phyloP scores from a whole-genome alignment of 2,888 invertebrate species.

The Falcaria lacertinaria region DNA sequence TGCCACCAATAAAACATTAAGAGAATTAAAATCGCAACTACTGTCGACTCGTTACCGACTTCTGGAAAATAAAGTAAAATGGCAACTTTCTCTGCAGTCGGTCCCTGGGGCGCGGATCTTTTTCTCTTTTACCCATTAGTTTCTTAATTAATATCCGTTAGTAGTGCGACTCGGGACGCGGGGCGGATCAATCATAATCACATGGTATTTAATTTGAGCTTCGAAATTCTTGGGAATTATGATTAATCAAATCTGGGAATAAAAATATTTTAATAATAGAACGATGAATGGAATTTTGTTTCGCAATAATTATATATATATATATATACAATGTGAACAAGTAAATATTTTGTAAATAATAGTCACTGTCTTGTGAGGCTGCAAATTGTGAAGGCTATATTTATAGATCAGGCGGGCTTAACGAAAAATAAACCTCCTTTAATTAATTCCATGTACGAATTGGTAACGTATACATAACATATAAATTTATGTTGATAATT shows the following conservation, averaged over 20 bases:
- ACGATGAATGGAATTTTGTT: no score
- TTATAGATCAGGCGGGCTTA: no score
- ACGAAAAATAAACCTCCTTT: no score
- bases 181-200: conserved; percentile 71
- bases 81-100: conserved; percentile 31
- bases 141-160: conserved; percentile 72
- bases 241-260: background rate
- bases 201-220: conserved; percentile 36
- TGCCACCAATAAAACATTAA: background rate
- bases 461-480: no score
- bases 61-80: conserved; percentile 1
- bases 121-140: conserved; percentile 67
- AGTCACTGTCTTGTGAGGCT: no score
- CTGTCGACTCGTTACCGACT: background rate
- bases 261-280: no score
- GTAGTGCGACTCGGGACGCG: conserved; percentile 25
- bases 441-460: no score
- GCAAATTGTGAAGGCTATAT: no score
- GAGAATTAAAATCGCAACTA: background rate
- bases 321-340: no score
- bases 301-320: no score
- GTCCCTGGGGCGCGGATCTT: conserved; percentile 49
- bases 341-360: no score
- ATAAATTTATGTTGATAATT: no score
- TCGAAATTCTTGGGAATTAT: background rate